Evolutionary conservation across 2,113 vertebrate species (phyloP), one percentile per base, ranked within the genome.

Genomic region (Gambusia affinis): DNA sequence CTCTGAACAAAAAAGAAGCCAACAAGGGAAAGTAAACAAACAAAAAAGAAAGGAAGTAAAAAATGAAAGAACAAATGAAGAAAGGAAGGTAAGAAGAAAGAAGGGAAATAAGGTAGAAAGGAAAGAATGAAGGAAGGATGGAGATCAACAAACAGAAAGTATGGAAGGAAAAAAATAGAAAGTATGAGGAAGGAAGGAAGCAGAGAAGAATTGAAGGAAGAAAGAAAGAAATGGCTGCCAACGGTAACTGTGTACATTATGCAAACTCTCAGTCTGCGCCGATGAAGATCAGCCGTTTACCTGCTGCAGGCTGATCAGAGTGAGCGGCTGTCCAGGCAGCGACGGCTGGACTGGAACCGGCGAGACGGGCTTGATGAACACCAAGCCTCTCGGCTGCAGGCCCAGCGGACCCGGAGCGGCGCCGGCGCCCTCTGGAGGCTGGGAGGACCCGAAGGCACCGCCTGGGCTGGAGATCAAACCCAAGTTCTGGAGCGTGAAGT

Each of bases 401-500:
- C 80, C 81, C 64, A 85, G 30, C 12, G 86, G 94, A 29, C 92
- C 90, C 3, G 92, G 83, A 73, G 88, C 10, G 0, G 81, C 15
- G 79, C 70, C 85, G 74, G 69, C 10, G 0, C 62, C 78, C 80
- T 96, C 95, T 8, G 93, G 12, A 72, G 89, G 79, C 85, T 0
- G 2, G 67, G 84, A 70, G 85, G 85, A 44, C 8, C 79, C 31
- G 14, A 83, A 84, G 27, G 68, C 0, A 24, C 30, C 72, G 1
- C 37, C 88, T 72, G 80, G 89, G 81, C 84, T 64, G 4, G 96
- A 94, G 71, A 97, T 95, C 14, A 99, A 93, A 68, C 96, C 96
- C 70, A 97, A 64, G 42, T 98, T 97, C 70, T 98, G 97, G 76
- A 99, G 88, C 4, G 96, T 97, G 80, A 99, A 97, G 94, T 97